phyloP scores from a whole-genome alignment of 2,797 vertebrate species.

The Mastacembelus armatus region DNA sequence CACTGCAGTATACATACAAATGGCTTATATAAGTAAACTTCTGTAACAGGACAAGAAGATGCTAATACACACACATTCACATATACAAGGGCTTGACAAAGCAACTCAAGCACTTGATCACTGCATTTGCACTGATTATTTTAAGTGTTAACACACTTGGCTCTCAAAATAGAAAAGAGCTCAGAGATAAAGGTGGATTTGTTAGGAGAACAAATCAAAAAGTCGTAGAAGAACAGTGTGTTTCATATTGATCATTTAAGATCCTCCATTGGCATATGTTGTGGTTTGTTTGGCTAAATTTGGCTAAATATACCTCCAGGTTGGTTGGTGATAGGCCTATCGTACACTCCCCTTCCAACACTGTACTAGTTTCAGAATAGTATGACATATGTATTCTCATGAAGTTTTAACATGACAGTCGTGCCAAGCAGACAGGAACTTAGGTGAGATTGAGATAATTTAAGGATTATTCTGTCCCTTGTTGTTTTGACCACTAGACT shows the following conservation, averaged over 20 bases:
- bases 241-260: constrained; percentile 12
- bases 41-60: constrained; percentile 33
- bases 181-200: too few species aligned
- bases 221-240: too few species aligned
- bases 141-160: too few species aligned
- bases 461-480: too few species aligned
- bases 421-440: not conserved
- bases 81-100: not conserved
- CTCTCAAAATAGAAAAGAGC: too few species aligned
- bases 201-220: too few species aligned
- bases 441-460: not conserved
- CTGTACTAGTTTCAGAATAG: not conserved
- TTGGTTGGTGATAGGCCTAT: not conserved
- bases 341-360: not conserved
- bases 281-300: not conserved
- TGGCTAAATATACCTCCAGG: not conserved
- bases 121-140: too few species aligned
- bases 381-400: not conserved
- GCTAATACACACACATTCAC: not conserved
- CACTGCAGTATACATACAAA: constrained; percentile 33
- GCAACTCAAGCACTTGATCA: not conserved
- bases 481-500: not conserved
- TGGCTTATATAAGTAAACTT: constrained; percentile 55
- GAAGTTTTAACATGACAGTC: not conserved
- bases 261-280: not conserved